These are phyloP conservation scores for Morpho helenor DNA, from an alignment of 2,888 invertebrate genomes.

Conservation along the genomic window DNA sequence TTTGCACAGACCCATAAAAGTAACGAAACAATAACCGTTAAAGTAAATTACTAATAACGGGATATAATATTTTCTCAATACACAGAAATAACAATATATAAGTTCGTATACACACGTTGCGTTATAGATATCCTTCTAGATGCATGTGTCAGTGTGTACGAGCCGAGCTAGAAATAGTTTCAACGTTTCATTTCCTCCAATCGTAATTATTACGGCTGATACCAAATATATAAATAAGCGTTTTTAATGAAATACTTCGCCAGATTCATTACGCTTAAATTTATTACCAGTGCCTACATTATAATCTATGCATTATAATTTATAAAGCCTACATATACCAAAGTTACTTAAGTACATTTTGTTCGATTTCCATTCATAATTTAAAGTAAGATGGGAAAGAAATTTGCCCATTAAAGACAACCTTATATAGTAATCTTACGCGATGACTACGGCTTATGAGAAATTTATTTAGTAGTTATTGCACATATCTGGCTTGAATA, in stretches of 20 bases:
- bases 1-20: conserved; percentile 42
- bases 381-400: conserved; percentile 48
- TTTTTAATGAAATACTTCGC: conserved; percentile 67
- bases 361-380: conserved; percentile 65
- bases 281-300: conserved; percentile 67
- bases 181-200: conserved; percentile 27
- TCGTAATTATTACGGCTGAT: conserved; percentile 48
- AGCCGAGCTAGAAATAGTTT: conserved; percentile 35
- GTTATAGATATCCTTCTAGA: conserved; percentile 17
- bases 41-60: conserved; percentile 34
- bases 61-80: conserved; percentile 23
- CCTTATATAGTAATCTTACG: conserved; percentile 59
- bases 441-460: conserved; percentile 48
- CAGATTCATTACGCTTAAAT: conserved; percentile 58
- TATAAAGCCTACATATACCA: conserved; percentile 77
- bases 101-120: conserved; percentile 67
- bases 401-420: conserved; percentile 65
- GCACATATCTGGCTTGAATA: conserved; percentile 40
- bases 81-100: conserved; percentile 53
- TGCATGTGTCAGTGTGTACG: conserved; percentile 42
- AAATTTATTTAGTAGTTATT: conserved; percentile 37
- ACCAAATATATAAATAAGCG: conserved; percentile 67
- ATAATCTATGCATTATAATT: conserved; percentile 75
- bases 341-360: conserved; percentile 78
- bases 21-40: conserved; percentile 39